Conservation (phyloP, 2,888 invertebrate genomes). For the Hemicrepidius hirtus region DNA sequence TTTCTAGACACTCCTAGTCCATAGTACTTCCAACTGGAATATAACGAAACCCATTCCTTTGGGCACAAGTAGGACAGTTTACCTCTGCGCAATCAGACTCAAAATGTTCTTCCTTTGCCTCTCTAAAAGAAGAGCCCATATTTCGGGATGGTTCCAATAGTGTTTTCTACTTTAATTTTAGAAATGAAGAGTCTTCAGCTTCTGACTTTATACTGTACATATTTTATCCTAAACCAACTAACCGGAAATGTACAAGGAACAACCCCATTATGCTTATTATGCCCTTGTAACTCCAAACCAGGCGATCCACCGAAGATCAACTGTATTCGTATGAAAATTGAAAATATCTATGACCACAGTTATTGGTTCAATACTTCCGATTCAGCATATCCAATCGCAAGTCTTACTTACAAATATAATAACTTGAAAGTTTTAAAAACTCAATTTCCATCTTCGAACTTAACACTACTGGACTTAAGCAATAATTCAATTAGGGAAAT, state of each 20-base stretch:
- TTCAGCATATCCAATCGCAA: conserved; percentile 25
- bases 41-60: too few relatives aligned
- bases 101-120: too few relatives aligned
- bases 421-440: conserved; percentile 67
- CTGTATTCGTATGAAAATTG: neutral
- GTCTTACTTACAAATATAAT: conserved; percentile 8
- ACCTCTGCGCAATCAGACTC: too few relatives aligned
- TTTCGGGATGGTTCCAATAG: too few relatives aligned
- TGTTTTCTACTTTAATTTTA: neutral
- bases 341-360: conserved; percentile 1
- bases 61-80: too few relatives aligned
- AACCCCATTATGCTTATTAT: conserved; percentile 35
- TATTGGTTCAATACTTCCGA: conserved; percentile 22
- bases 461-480: conserved; percentile 77
- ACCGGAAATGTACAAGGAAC: neutral
- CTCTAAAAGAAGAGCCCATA: too few relatives aligned
- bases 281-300: conserved; percentile 30
- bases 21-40: too few relatives aligned
- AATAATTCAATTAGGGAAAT: conserved; percentile 78
- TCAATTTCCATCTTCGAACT: conserved; percentile 72
- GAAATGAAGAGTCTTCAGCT: neutral
- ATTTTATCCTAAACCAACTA: neutral
- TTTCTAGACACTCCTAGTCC: too few relatives aligned
- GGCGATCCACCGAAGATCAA: conserved; percentile 22
- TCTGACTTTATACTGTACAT: neutral